Evolutionary conservation across 1,140 invertebrate genomes (phyloP).

Genomic region (Nomia melanderi): DNA sequence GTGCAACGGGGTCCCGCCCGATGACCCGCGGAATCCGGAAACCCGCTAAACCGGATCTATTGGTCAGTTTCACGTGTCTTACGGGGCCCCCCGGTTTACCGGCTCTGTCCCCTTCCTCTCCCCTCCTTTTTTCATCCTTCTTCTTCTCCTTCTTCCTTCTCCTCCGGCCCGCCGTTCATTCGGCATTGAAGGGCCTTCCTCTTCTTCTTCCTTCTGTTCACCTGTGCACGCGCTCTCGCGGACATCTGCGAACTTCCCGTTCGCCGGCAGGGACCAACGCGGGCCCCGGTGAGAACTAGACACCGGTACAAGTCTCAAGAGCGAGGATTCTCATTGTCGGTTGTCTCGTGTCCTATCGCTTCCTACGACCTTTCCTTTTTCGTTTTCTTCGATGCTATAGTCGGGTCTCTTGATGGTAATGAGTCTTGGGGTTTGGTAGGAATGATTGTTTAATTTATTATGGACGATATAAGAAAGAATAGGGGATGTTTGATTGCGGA

Average conservation of each 20-base stretch:
- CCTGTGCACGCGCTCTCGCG: constrained; percentile 56
- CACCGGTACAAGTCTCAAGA: constrained; percentile 71
- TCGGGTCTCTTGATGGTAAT: no score
- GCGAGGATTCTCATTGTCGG: constrained; percentile 18
- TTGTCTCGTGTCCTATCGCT: constrained; percentile 13
- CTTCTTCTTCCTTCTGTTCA: constrained; percentile 46
- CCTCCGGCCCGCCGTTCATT: background rate
- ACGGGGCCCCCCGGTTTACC: constrained; percentile 42
- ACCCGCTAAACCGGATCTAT: constrained; percentile 82
- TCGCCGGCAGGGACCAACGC: constrained; percentile 37
- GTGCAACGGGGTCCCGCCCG: constrained; percentile 54
- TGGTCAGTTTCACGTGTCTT: constrained; percentile 79
- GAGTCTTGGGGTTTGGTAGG: no score
- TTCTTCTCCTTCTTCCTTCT: constrained; percentile 48
- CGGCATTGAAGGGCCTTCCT: constrained; percentile 52
- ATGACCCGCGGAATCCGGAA: constrained; percentile 80
- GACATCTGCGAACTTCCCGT: constrained; percentile 31
- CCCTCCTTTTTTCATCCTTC: constrained; percentile 48
- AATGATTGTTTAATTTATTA: no score
- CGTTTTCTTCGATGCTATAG: no score
- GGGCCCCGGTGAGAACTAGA: constrained; percentile 78
- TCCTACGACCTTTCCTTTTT: no score
- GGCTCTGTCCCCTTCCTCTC: background rate
- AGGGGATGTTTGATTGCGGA: no score
- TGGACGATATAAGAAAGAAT: no score